Conservation (phyloP, 2,797 vertebrate genomes). For the Dromococcyx pavoninus region DNA sequence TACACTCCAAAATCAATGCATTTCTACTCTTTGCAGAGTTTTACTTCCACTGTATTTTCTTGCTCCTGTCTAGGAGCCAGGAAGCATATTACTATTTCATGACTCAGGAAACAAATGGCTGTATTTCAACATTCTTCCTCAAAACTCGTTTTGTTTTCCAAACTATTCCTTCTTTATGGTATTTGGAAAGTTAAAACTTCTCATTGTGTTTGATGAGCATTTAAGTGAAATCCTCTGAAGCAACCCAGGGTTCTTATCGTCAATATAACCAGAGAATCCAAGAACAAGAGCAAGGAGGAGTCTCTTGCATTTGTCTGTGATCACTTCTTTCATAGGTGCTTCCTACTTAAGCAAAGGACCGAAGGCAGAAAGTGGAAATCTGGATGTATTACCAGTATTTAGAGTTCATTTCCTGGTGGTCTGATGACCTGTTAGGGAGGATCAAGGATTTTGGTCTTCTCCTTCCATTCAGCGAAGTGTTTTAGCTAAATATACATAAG, state of each 20-base stretch:
- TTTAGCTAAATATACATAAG: background rate
- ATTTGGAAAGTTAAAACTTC: background rate
- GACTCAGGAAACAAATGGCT: background rate
- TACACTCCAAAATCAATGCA: background rate
- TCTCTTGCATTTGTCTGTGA: background rate
- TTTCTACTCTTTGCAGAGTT: slow-evolving; percentile 5
- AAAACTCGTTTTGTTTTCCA: background rate
- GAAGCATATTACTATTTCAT: slow-evolving; percentile 30
- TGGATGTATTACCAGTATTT: background rate
- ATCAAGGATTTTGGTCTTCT: background rate
- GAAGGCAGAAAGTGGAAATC: background rate
- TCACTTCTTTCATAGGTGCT: background rate
- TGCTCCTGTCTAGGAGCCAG: background rate
- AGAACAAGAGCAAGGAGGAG: background rate
- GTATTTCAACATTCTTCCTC: slow-evolving; percentile 3
- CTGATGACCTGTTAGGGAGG: background rate
- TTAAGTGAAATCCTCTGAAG: background rate
- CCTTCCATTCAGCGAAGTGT: background rate
- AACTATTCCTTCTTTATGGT: background rate
- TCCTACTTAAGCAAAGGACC: background rate
- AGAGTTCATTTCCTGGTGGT: rapidly evolving
- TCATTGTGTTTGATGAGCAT: background rate
- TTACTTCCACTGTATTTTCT: slow-evolving; percentile 14
- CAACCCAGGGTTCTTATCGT: background rate
- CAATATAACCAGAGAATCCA: background rate